A percentile compares a stretch with the other conserved stretches of the same genome.
These are phyloP conservation scores for Drosophila kikkawai DNA, from an alignment of 1,140 invertebrate species.

Conservation along the genomic window DNA sequence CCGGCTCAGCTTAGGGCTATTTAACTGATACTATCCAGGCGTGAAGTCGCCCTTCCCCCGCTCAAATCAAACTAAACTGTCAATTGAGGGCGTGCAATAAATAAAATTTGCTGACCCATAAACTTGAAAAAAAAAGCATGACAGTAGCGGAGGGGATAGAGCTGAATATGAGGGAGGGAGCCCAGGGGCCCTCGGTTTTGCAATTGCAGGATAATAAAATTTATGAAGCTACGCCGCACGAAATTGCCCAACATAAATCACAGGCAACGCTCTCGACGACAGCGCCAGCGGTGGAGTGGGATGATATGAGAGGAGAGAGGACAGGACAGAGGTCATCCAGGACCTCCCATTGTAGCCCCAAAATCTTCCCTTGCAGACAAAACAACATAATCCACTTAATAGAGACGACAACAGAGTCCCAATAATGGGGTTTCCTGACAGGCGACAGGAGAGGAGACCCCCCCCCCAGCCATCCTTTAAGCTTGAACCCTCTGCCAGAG, in stretches of 20 bases:
- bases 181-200: conserved; percentile 40
- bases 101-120: conserved; percentile 80
- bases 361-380: conserved; percentile 34
- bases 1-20: conserved; percentile 48
- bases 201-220: conserved; percentile 82
- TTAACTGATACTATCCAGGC: conserved; percentile 56
- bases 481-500: conserved; percentile 19
- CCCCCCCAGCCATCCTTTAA: background rate
- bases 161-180: background rate
- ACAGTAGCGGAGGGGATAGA: background rate
- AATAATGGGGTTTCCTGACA: conserved; percentile 58
- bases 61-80: conserved; percentile 64
- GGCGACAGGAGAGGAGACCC: background rate
- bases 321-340: conserved; percentile 48
- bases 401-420: conserved; percentile 64
- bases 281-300: conserved; percentile 12
- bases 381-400: conserved; percentile 82
- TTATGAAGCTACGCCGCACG: conserved; percentile 74
- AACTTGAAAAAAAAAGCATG: conserved; percentile 46
- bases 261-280: conserved; percentile 46
- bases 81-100: conserved; percentile 75
- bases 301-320: conserved; percentile 19
- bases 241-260: conserved; percentile 80
- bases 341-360: conserved; percentile 8
- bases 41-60: background rate